Conservation (phyloP, 2,113 vertebrate genomes). For the Chaenogobius annularis region DNA sequence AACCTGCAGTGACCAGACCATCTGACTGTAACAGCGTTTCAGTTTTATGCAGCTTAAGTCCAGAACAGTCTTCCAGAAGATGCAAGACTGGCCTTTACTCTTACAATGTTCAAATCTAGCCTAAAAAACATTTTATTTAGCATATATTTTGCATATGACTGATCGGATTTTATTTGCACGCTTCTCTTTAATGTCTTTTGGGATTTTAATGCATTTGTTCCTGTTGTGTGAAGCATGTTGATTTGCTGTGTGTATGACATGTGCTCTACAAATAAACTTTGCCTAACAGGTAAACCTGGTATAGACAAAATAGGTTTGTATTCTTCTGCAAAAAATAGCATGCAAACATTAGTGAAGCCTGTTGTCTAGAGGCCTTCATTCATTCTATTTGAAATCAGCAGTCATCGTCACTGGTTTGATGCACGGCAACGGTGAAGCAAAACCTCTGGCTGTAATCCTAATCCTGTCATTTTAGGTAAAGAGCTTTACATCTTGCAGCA, state of each 20-base stretch:
- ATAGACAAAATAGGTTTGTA: background rate
- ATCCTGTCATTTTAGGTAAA: conserved; percentile 56
- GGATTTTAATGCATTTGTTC: too few species aligned
- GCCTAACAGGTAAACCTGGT: background rate
- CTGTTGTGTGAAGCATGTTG: too few species aligned
- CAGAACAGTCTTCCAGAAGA: too few species aligned
- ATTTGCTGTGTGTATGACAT: too few species aligned
- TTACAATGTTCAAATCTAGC: too few species aligned
- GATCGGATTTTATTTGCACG: too few species aligned
- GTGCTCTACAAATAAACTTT: too few species aligned
- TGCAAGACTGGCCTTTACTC: too few species aligned
- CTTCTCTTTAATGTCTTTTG: too few species aligned
- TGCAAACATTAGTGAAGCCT: background rate
- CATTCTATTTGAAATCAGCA: conserved; percentile 10
- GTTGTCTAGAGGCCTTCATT: conserved; percentile 5
- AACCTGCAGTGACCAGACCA: background rate
- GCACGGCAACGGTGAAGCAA: conserved; percentile 25
- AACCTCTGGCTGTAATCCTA: conserved; percentile 70
- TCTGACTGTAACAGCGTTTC: background rate
- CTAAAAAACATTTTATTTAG: too few species aligned
- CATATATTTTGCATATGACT: too few species aligned
- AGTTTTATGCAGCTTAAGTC: too few species aligned
- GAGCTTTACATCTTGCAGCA: conserved; percentile 44
- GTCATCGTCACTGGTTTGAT: conserved; percentile 22
- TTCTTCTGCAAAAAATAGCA: background rate